Conservation (phyloP, 2,797 vertebrate species). For the Alcedo atthis region DNA sequence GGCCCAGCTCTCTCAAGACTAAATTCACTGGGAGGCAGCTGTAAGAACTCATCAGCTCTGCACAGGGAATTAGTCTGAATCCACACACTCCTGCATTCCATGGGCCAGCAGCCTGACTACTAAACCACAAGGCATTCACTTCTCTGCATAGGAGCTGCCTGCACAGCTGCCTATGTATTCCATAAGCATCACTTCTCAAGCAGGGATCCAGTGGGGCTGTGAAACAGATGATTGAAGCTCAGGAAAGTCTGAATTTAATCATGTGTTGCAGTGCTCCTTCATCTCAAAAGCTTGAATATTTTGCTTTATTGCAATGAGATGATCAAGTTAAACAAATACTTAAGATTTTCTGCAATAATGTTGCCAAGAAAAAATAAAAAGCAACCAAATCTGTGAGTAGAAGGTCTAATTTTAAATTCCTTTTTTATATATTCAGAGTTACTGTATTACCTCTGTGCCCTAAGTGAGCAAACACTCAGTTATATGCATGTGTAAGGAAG, state of each 20-base stretch:
- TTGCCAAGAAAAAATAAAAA: not conserved
- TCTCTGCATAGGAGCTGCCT: not conserved
- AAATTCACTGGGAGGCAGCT: not conserved
- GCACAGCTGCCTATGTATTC: not conserved
- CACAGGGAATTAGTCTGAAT: not conserved
- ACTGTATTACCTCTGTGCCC: not conserved
- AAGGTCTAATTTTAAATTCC: not conserved
- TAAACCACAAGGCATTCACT: not conserved
- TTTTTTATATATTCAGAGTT: not conserved
- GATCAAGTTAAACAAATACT: constrained; percentile 6
- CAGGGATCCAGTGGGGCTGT: not conserved
- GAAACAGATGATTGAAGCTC: not conserved
- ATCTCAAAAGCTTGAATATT: not conserved
- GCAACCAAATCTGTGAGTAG: not conserved
- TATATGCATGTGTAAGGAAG: not conserved
- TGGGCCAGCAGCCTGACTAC: not conserved
- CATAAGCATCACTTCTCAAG: not conserved
- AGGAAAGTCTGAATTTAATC: constrained; percentile 7
- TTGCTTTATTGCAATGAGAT: not conserved
- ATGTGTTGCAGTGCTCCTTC: not conserved
- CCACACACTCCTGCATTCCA: not conserved
- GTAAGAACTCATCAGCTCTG: not conserved
- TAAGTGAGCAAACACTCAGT: not conserved
- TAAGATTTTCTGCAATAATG: not conserved
- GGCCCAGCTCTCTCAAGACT: not conserved